Base-by-base conservation (phyloP, 2,888 invertebrate species). In the Meiosimyza decipiens region DNA sequence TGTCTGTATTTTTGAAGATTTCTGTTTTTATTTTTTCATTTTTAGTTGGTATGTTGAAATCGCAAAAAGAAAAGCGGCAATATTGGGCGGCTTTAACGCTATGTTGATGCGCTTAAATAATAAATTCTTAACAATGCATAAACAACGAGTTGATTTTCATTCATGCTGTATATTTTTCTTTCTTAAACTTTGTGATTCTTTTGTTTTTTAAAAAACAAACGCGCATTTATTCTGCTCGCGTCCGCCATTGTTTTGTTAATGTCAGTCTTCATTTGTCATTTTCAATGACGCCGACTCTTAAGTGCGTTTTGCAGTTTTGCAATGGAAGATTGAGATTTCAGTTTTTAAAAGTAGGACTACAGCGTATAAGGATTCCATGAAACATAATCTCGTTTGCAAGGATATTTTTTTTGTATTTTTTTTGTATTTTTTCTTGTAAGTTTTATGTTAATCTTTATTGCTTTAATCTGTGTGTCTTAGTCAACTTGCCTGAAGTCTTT, bases 211-310 rank as follows among this genome's bases (percentile, higher is more conserved):
- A 40, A 9, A 40, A 40, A 40, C 3, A 40, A 40, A 40, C 22
- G 50, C 28, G 50, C 40, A 40, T 40, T 40, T 40, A 40, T 64
- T 50, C 51, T 64, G 12, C 51, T 51, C 47, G 22, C 52, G 18
- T 60, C 28, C n/a, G n/a, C 79, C 77, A 77, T 77, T 83, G 83
- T 84, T 84, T 83, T 82, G 82, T 82, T 79, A 81, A 82, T 84
- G 85, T 84, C 84, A 84, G 81, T 84, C 84, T 84, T 84, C 84
- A 84, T 84, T 84, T 84, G 82, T 84, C 84, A 84, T 80, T 75
- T 75, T 51, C 62, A 62, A 63, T 70, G 70, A 63, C 54, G 18
- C 55, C 47, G 11, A 28, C 47, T 16, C 70, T 70, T 70, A 63
- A 70, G 70, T 70, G 70, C 63, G 70, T 70, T 70, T 52, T 63